Conservation (phyloP, 2,113 vertebrate species). For the Illadopsis cleaveri region DNA sequence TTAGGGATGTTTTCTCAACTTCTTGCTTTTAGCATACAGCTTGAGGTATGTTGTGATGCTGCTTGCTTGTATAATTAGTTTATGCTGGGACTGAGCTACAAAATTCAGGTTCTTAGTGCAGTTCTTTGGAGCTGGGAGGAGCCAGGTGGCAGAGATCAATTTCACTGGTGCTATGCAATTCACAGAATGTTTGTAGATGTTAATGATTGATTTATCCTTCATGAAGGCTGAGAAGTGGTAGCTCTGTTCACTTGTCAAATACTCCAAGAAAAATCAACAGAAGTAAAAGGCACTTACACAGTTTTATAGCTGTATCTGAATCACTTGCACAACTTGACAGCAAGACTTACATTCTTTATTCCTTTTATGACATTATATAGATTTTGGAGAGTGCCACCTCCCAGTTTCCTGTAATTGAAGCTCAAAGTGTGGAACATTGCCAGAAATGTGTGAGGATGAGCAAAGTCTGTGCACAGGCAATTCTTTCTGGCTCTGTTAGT, state of each 20-base stretch:
- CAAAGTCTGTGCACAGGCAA: slow-evolving; percentile 74
- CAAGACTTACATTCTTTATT: neutral
- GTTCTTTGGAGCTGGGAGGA: neutral
- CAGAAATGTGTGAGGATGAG: slow-evolving; percentile 79
- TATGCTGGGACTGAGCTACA: neutral
- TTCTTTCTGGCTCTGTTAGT: slow-evolving; percentile 72
- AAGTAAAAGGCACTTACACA: neutral
- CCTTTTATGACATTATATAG: slow-evolving; percentile 59
- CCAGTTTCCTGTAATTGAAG: slow-evolving; percentile 59
- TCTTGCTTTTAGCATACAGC: neutral
- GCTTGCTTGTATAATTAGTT: neutral
- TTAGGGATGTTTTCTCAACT: neutral
- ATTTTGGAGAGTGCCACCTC: slow-evolving; percentile 64
- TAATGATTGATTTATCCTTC: neutral
- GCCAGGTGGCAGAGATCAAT: accelerated
- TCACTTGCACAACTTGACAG: neutral
- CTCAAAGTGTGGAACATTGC: slow-evolving; percentile 65
- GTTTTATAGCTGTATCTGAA: neutral
- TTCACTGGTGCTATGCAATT: neutral
- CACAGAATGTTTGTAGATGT: neutral
- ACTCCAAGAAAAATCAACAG: neutral
- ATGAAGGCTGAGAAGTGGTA: neutral
- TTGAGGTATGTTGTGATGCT: neutral
- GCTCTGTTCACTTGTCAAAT: neutral
- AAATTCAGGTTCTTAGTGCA: neutral